Evolutionary conservation across 2,113 vertebrate genomes (phyloP).

Genomic region (Arenaria interpres): DNA sequence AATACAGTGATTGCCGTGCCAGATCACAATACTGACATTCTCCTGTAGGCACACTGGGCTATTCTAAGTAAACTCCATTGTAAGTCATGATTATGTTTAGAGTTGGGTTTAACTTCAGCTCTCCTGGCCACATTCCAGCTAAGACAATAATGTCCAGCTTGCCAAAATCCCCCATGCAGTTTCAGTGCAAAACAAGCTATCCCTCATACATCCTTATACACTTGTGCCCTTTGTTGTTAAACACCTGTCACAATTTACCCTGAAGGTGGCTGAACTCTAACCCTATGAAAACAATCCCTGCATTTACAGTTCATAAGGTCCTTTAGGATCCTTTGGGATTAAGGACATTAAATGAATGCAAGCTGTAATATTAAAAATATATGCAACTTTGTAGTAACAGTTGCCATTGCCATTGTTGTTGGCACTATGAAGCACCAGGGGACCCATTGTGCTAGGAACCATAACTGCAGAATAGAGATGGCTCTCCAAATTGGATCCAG

Average conservation of each 20-base stretch:
- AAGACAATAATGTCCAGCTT: neutral
- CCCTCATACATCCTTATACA: neutral
- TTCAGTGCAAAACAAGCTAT: neutral
- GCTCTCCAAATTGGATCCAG: neutral
- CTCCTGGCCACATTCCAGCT: neutral
- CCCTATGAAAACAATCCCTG: neutral
- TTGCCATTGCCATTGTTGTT: neutral
- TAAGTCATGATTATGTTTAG: neutral
- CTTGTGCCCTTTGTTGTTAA: neutral
- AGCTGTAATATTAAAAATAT: conserved; percentile 30
- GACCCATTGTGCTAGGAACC: neutral
- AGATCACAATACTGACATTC: neutral
- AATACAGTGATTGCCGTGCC: neutral
- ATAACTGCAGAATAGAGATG: neutral
- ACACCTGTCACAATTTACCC: neutral
- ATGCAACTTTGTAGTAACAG: neutral
- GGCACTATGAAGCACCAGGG: neutral
- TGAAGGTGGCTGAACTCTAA: neutral
- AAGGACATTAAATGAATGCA: neutral
- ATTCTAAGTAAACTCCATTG: conserved; percentile 6
- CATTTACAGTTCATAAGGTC: neutral
- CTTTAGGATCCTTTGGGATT: neutral
- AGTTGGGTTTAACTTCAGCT: neutral
- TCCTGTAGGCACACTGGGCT: neutral
- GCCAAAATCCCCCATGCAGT: neutral